Conservation (phyloP, 1,140 invertebrate species). For the Aphelinus certus region DNA sequence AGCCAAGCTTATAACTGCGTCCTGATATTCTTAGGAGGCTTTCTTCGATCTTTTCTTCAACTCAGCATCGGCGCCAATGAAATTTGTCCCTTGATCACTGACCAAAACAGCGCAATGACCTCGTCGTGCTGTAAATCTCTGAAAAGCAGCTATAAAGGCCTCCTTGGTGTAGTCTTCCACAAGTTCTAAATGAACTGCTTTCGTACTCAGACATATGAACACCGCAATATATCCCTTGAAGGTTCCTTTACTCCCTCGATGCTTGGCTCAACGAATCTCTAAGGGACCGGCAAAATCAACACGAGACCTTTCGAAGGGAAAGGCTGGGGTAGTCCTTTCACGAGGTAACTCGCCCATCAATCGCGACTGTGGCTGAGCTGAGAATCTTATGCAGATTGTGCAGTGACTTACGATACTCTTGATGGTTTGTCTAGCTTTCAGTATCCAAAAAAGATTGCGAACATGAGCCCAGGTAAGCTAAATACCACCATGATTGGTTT, state of each 20-base stretch:
- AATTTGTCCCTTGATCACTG: neutral
- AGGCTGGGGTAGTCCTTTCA: too few relatives aligned
- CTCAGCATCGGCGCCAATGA: too few relatives aligned
- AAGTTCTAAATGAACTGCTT: slow-evolving; percentile 3
- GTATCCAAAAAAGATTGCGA: neutral
- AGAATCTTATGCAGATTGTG: too few relatives aligned
- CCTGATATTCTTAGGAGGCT: neutral
- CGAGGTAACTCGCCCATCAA: too few relatives aligned
- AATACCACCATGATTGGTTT: neutral
- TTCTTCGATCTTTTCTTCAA: neutral
- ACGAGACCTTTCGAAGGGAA: too few relatives aligned
- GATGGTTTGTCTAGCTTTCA: neutral
- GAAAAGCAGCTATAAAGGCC: neutral
- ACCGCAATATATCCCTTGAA: too few relatives aligned
- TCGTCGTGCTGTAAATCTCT: neutral
- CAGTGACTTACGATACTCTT: neutral
- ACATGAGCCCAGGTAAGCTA: slow-evolving; percentile 8
- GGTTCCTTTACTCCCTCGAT: neutral
- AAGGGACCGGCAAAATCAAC: too few relatives aligned
- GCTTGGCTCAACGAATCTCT: too few relatives aligned
- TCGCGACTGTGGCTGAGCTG: too few relatives aligned
- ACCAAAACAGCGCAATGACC: neutral
- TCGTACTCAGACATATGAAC: too few relatives aligned
- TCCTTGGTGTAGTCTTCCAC: neutral
- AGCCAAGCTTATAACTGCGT: neutral